phyloP scores from a whole-genome alignment of 2,113 vertebrate genomes.

The Larimichthys crocea region DNA sequence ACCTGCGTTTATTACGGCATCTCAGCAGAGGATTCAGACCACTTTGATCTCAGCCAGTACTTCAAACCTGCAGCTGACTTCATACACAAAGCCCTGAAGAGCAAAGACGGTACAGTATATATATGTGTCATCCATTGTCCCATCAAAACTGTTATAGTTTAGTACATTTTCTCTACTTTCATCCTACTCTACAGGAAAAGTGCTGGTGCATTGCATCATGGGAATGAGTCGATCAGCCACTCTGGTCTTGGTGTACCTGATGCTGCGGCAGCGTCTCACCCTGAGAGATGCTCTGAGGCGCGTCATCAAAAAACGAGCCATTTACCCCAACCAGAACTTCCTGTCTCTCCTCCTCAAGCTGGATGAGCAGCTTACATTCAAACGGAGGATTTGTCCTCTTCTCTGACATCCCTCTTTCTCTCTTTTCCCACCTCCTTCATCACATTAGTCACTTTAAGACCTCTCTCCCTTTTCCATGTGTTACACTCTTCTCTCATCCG shows the following conservation, averaged over 20 bases:
- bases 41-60: constrained; percentile 84
- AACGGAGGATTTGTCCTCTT: constrained; percentile 80
- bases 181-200: constrained; percentile 82
- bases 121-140: neutral
- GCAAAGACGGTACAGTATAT: constrained; percentile 77
- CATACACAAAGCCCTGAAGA: constrained; percentile 84
- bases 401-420: constrained; percentile 66
- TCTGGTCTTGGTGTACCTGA: constrained; percentile 86
- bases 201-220: constrained; percentile 89
- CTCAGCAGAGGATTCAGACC: constrained; percentile 85
- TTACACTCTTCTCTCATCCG: neutral
- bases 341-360: constrained; percentile 88
- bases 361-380: constrained; percentile 80
- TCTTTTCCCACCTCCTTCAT: neutral
- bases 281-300: constrained; percentile 81
- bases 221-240: constrained; percentile 88
- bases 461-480: neutral
- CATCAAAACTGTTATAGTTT: neutral
- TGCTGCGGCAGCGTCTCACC: constrained; percentile 82
- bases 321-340: constrained; percentile 91
- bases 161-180: neutral
- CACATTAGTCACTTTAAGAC: neutral
- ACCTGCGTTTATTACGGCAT: constrained; percentile 85
- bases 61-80: constrained; percentile 83
- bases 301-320: constrained; percentile 76